A percentile compares a stretch with the other conserved stretches of the same genome.
Evolutionary conservation across 2,797 vertebrate genomes (phyloP).

Genomic region (Anguilla obscura): DNA sequence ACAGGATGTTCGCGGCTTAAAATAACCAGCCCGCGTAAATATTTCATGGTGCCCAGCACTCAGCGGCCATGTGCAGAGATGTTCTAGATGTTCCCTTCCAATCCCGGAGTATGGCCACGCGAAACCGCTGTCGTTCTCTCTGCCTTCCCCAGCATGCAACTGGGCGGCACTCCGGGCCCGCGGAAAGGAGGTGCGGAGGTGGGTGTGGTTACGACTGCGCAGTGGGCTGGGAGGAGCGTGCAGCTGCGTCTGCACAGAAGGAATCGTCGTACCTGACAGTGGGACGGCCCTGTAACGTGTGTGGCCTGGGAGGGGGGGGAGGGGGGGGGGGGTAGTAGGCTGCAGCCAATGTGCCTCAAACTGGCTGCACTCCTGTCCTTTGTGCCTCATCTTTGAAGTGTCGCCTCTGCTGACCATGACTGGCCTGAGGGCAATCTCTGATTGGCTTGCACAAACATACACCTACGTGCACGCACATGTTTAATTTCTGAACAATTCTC

Average conservation of each 20-base stretch:
- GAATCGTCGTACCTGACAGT: neutral
- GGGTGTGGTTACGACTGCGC: neutral
- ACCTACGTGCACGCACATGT: slow-evolving; percentile 19
- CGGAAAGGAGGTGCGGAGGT: neutral
- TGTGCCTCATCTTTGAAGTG: neutral
- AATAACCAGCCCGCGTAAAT: slow-evolving; percentile 65
- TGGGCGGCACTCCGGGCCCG: neutral
- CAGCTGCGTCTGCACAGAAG: neutral
- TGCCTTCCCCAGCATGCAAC: neutral
- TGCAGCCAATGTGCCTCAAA: neutral
- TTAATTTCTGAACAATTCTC: neutral
- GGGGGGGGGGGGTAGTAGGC: neutral
- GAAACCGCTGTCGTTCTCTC: neutral
- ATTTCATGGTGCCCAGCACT: slow-evolving; percentile 55
- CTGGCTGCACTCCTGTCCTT: neutral
- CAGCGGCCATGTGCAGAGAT: neutral
- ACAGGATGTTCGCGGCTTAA: slow-evolving; percentile 60
- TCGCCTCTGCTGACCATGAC: neutral
- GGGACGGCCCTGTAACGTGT: neutral
- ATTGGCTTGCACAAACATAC: neutral
- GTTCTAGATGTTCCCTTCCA: neutral
- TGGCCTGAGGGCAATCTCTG: neutral
- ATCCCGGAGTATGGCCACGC: neutral
- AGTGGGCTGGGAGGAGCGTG: neutral
- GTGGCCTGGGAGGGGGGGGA: neutral